A percentile compares a stretch with the other conserved stretches of the same genome.
Conservation (phyloP, 1,140 invertebrate genomes). For the Sinella curviseta region DNA sequence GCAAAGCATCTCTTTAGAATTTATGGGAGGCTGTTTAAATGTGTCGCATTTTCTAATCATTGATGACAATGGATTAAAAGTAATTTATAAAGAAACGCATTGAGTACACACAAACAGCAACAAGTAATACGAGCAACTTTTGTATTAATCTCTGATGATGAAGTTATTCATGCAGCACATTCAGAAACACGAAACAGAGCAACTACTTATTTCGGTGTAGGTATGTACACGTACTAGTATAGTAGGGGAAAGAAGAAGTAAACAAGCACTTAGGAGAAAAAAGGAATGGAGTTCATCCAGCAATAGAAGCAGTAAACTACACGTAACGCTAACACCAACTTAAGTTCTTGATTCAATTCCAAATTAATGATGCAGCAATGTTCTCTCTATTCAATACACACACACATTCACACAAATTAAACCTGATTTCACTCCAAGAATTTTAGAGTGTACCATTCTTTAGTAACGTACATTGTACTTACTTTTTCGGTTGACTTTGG, state of each 20-base stretch:
- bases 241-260: neutral
- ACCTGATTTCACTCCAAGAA: neutral
- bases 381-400: neutral
- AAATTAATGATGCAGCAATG: neutral
- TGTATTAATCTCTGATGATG: neutral
- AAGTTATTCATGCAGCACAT: too few species aligned
- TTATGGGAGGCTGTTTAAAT: neutral
- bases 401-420: neutral
- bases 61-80: slow-evolving; percentile 8
- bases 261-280: neutral
- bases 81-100: neutral
- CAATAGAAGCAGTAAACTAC: neutral
- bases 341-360: slow-evolving; percentile 2
- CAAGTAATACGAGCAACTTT: neutral
- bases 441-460: neutral
- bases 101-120: neutral
- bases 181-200: too few species aligned
- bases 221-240: too few species aligned
- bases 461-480: slow-evolving; percentile 26
- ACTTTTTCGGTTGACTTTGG: too few species aligned
- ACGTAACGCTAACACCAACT: neutral
- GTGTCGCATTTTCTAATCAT: neutral
- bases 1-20: neutral
- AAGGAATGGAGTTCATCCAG: neutral
- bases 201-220: too few species aligned